Conservation (phyloP, 1,140 invertebrate genomes). For the Drosophila lowei region DNA sequence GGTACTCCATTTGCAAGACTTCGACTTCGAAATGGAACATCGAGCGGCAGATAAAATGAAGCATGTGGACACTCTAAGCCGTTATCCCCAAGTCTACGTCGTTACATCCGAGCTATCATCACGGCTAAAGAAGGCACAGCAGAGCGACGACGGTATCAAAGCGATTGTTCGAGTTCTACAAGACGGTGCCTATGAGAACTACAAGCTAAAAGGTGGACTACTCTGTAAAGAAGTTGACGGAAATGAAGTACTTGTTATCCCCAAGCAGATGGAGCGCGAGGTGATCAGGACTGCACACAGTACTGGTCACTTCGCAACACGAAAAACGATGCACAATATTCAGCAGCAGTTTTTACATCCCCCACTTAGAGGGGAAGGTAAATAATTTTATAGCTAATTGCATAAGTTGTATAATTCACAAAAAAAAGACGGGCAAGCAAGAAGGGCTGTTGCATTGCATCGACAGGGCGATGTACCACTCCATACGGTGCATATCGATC, state of each 20-base stretch:
- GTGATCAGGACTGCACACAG: no score
- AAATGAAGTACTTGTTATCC: not conserved
- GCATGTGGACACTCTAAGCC: not conserved
- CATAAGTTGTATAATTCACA: not conserved
- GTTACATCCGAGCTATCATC: not conserved
- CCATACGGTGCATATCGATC: no score
- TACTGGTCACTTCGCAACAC: no score
- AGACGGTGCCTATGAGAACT: not conserved
- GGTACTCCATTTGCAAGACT: not conserved
- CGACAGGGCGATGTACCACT: no score
- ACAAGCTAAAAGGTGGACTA: no score
- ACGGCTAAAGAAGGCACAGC: not conserved
- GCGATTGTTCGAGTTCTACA: not conserved
- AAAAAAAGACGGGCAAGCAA: no score
- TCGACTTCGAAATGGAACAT: constrained; percentile 1
- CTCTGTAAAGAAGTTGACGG: not conserved
- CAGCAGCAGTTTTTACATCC: no score
- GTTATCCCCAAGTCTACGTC: not conserved
- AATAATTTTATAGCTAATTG: constrained; percentile 9
- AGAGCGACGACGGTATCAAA: no score
- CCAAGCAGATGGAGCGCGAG: constrained; percentile 1
- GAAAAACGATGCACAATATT: not conserved
- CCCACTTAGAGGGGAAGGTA: not conserved
- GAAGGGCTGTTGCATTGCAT: no score
- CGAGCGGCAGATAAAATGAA: not conserved